Evolutionary conservation across 1,140 invertebrate species (phyloP), one percentile per base, ranked within the genome.

Genomic region (Cyclina sinensis): DNA sequence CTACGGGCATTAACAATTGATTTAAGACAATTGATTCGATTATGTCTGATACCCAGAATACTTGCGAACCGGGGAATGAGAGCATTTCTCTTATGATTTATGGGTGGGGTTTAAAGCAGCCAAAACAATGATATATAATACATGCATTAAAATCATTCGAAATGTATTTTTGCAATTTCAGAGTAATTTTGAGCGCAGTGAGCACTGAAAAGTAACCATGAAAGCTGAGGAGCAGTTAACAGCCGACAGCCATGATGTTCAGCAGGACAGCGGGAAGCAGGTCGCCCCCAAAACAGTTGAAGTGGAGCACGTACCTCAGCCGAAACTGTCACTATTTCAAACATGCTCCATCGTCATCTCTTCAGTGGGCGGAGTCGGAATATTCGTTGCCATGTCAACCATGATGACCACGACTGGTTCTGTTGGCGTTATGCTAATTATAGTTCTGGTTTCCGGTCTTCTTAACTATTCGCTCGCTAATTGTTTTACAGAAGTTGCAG

Each of bases 401-500:
- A 86, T 92, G 24, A 88, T 92, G 30, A 27, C 24, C 9, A 86
- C 86, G 30, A 85, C 86, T 1, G 92, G 90, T 4, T 93, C 92
- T 1, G 87, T 91, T 18, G 92, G 90, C 3, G 37, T 91, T 16
- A 86, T 90, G 35, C 32, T 93, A 27, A 81, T 93, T 68, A 48
- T 92, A 27, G 89, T 91, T 81, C 30, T 90, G 24, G 18, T 92
- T 21, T 89, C 87, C 0, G 92, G 92, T 3, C 24, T 93, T 12
- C 43, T 91, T 5, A 92, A 92, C 43, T 73, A 89, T 27, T 85
- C 83, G 11, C 73, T 92, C 27, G 98, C 98, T 0, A 96, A 99
- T 0, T 99, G 99, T 94, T 99, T 99, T 95, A 98, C 98, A 0
- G 99, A 99, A 97, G 96, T 99, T 68, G 99, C 98, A 97, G 96